Conservation (phyloP, 2,888 invertebrate species). For the Campoplex capitator region DNA sequence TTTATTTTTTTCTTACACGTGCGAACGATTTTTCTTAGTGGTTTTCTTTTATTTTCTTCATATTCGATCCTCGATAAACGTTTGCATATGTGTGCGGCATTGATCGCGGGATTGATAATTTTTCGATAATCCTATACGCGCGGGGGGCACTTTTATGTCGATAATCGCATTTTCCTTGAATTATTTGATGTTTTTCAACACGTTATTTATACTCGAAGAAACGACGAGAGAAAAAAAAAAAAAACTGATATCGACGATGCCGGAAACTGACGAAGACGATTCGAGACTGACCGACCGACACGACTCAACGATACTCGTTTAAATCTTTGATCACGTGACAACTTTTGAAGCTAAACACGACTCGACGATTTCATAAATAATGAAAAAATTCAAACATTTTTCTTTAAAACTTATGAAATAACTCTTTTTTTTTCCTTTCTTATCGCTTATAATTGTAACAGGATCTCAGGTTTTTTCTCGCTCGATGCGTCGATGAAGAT, state of each 20-base stretch:
- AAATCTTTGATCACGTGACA: background rate
- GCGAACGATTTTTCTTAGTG: background rate
- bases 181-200: too few species aligned
- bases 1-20: constrained; percentile 54
- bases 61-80: background rate
- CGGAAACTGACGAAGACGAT: background rate
- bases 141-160: constrained; percentile 4
- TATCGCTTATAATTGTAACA: constrained; percentile 38
- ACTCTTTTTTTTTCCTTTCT: background rate
- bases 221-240: background rate
- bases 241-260: background rate
- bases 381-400: background rate
- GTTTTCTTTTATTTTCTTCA: background rate
- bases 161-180: constrained; percentile 1
- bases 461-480: constrained; percentile 68
- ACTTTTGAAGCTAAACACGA: background rate
- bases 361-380: background rate
- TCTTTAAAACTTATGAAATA: background rate
- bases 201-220: background rate
- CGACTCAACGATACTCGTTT: background rate
- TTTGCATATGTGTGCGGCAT: background rate
- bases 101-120: background rate
- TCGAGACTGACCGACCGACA: background rate
- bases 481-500: constrained; percentile 66
- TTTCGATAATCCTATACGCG: background rate